phyloP scores from a whole-genome alignment of 2,113 vertebrate genomes.

The Cromileptes altivelis region DNA sequence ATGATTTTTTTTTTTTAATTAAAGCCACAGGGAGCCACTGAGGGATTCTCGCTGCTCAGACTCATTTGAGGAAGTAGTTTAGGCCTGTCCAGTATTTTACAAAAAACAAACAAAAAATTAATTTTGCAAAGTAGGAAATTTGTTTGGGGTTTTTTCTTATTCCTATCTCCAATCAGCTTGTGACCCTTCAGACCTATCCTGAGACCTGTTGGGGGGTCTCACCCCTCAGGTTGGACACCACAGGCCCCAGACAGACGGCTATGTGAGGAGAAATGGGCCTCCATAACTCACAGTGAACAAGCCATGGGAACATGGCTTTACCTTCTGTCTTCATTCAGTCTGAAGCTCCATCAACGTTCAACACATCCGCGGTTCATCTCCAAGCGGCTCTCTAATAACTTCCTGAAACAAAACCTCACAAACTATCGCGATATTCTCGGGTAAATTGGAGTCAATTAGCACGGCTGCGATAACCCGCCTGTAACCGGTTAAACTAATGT shows the following conservation, averaged over 20 bases:
- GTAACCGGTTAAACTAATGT: background rate
- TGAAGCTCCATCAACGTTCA: background rate
- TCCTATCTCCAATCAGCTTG: background rate
- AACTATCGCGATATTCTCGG: background rate
- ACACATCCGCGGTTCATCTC: no score
- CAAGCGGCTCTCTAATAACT: background rate
- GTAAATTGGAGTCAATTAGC: no score
- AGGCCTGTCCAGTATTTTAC: background rate
- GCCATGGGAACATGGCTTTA: background rate
- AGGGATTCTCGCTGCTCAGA: background rate
- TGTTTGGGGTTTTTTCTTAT: background rate
- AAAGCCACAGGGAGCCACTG: no score
- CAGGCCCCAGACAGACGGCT: background rate
- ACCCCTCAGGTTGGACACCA: background rate
- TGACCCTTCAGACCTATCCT: slow-evolving; percentile 13
- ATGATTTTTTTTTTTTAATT: no score
- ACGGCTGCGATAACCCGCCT: accelerated
- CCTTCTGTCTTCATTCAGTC: background rate
- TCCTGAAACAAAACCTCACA: background rate
- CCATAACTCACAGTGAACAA: slow-evolving; percentile 15
- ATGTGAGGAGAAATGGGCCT: background rate
- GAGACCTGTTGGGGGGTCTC: background rate
- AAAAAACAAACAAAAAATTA: background rate
- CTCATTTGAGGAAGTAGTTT: background rate
- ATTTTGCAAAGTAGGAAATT: background rate